Conservation (phyloP, 2,113 vertebrate species). For the Ariopsis seemanni region DNA sequence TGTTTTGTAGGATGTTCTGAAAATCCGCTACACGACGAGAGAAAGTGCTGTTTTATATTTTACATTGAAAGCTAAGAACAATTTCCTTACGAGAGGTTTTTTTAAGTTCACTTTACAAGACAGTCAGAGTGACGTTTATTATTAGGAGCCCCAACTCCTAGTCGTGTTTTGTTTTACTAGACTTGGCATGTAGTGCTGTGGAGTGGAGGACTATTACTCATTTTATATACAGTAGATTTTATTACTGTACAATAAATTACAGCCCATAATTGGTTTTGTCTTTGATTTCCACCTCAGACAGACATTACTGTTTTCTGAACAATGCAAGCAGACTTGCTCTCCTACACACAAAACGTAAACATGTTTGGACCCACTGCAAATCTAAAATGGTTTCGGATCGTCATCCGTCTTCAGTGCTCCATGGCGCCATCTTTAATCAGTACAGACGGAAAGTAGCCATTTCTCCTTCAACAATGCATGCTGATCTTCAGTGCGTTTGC, state of each 20-base stretch:
- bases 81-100: background rate
- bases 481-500: background rate
- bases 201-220: background rate
- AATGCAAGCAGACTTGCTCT: background rate
- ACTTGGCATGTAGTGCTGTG: background rate
- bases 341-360: constrained; percentile 43
- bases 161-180: background rate
- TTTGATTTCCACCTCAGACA: constrained; percentile 25
- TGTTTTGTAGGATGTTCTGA: background rate
- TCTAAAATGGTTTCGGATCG: background rate
- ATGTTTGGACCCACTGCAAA: constrained; percentile 19
- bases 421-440: constrained; percentile 5
- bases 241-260: constrained; percentile 71
- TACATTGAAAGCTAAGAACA: background rate
- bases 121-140: background rate
- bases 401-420: background rate
- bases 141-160: background rate
- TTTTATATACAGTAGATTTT: constrained; percentile 51
- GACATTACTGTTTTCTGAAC: constrained; percentile 48
- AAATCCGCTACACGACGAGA: background rate
- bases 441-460: background rate
- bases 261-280: constrained; percentile 32
- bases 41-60: background rate
- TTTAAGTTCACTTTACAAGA: background rate
- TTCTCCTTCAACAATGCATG: background rate